Evolutionary conservation across 2,888 invertebrate genomes (phyloP), one percentile per base, ranked within the genome.

Genomic region (Leucophenga maculata): DNA sequence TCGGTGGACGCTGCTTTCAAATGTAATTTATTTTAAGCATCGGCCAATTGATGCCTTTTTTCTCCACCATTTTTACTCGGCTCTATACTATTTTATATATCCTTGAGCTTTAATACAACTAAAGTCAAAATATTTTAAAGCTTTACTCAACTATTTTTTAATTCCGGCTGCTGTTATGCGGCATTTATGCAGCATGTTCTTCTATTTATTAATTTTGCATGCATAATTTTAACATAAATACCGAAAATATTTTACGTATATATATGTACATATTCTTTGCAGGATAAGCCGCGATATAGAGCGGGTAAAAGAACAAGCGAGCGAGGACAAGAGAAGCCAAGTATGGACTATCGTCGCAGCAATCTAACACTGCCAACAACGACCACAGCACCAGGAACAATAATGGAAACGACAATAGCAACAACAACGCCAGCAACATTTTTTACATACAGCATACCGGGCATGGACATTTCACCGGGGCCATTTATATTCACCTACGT

Each of bases 401-500:
- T 59, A 59, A 48, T 52, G 50, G 67, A 68, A 57, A 3, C 72
- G 44, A 20, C 72, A 55, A 54, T 74, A 64, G 48, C 75, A 69
- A 66, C 83, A 76, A 75, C 82, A 74, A 77, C 81, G 67, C 77
- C 82, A 73, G 76, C 80, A 74, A 85, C 86, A 78, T 85, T 85
- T 77, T 86, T 85, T 80, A 85, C 86, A 75, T 88, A 88, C 78
- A 85, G 85, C 78, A 87, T 88, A 78, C 88, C 88, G 68, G 87
- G 86, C 74, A 86, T 89, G 83, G 86, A 88, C 72, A 85, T 88
- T 69, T 80, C 82, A 75, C 86, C 87, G 44, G 89, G 87, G 74
- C 86, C 87, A 76, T 84, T 88, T 77, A 76, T 87, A 75, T 89
- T 88, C 79, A 87, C 87, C 79, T 86, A 86, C 78, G 83, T 89